Evolutionary conservation across 2,113 vertebrate genomes (phyloP).

Genomic region (Galbula dea): DNA sequence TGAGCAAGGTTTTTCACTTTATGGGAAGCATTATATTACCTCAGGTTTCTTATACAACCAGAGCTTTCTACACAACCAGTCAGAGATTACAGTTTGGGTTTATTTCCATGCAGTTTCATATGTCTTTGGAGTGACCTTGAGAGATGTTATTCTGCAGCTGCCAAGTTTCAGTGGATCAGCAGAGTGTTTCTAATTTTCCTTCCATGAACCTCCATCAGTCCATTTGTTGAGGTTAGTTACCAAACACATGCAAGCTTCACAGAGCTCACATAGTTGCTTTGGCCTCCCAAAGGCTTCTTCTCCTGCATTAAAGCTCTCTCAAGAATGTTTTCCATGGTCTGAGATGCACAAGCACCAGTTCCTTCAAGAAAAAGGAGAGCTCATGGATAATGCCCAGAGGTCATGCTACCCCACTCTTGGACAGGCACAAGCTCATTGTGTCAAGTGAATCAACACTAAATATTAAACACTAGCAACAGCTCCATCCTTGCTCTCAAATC

Average conservation of each 20-base stretch:
- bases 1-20: neutral
- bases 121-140: neutral
- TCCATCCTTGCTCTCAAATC: neutral
- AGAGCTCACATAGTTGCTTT: neutral
- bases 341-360: neutral
- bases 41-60: neutral
- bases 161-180: neutral
- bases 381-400: neutral
- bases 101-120: neutral
- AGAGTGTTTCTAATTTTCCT: neutral
- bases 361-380: neutral
- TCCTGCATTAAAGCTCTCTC: neutral
- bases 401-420: neutral
- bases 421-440: neutral
- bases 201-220: neutral
- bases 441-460: neutral
- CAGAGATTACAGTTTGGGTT: neutral
- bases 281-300: neutral
- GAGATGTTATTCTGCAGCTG: neutral
- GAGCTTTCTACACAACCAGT: neutral
- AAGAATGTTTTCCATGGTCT: accelerated
- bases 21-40: accelerated
- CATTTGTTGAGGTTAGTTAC: neutral
- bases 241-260: neutral
- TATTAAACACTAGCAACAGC: neutral